These are phyloP conservation scores for Pipistrellus pygmaeus DNA, from an alignment of 2,797 vertebrate species.

Conservation along the genomic window DNA sequence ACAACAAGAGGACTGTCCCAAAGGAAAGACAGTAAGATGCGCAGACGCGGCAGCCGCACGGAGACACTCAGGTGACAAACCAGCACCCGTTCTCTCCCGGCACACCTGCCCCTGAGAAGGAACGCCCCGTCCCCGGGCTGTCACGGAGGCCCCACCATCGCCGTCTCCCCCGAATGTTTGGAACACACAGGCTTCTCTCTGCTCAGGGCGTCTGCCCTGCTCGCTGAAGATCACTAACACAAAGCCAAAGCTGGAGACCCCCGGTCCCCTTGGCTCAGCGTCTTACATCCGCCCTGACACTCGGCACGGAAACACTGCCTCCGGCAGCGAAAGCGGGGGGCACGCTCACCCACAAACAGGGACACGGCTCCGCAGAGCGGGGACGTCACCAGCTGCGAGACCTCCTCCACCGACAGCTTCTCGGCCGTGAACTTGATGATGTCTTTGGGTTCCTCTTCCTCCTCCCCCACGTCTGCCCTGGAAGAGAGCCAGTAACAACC, in stretches of 20 bases:
- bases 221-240: neutral
- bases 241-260: neutral
- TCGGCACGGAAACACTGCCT: too few relatives aligned
- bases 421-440: slow-evolving; percentile 90
- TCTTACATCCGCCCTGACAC: too few relatives aligned
- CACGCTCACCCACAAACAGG: slow-evolving; percentile 92
- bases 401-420: slow-evolving; percentile 91
- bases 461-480: slow-evolving; percentile 83
- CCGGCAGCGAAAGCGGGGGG: too few relatives aligned
- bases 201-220: neutral
- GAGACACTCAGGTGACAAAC: neutral
- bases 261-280: too few relatives aligned
- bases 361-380: slow-evolving; percentile 94
- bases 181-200: slow-evolving; percentile 13
- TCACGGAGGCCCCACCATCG: neutral
- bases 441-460: slow-evolving; percentile 85
- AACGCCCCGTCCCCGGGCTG: neutral
- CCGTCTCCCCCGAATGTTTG: neutral
- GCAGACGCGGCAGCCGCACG: neutral
- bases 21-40: neutral
- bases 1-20: neutral
- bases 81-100: neutral
- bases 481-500: slow-evolving; percentile 49
- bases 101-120: neutral
- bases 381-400: slow-evolving; percentile 90